Evolutionary conservation across 2,797 vertebrate species (phyloP).

Genomic region (Xerus rutilus): DNA sequence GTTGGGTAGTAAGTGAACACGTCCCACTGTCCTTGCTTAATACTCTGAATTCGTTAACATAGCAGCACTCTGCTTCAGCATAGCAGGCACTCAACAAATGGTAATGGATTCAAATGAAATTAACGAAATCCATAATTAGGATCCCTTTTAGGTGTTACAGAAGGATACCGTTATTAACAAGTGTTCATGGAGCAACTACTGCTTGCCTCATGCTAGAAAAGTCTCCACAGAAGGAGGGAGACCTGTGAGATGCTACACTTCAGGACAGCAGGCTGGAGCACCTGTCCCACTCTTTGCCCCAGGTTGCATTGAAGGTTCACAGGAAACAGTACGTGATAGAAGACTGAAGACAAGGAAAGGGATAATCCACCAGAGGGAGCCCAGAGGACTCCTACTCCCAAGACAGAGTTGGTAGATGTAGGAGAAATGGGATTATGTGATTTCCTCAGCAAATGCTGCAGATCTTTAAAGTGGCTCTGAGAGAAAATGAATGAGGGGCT

Average conservation of each 20-base stretch:
- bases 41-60: not conserved
- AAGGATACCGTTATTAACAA: not conserved
- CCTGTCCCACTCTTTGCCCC: too few relatives aligned
- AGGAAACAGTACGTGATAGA: rapidly evolving
- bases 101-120: not conserved
- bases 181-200: not conserved
- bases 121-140: not conserved
- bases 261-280: not conserved
- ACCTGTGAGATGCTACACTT: rapidly evolving
- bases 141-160: not conserved
- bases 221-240: not conserved
- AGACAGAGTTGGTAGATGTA: not conserved
- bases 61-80: not conserved
- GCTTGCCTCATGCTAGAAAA: not conserved
- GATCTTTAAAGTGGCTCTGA: not conserved
- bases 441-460: not conserved
- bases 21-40: not conserved
- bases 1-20: not conserved
- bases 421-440: not conserved
- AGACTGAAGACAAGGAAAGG: not conserved
- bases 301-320: not conserved
- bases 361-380: not conserved
- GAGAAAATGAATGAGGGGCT: not conserved
- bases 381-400: not conserved
- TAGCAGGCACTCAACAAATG: not conserved